Base-by-base conservation (phyloP, 1,140 invertebrate genomes). In the Neotoxoptera formosana region DNA sequence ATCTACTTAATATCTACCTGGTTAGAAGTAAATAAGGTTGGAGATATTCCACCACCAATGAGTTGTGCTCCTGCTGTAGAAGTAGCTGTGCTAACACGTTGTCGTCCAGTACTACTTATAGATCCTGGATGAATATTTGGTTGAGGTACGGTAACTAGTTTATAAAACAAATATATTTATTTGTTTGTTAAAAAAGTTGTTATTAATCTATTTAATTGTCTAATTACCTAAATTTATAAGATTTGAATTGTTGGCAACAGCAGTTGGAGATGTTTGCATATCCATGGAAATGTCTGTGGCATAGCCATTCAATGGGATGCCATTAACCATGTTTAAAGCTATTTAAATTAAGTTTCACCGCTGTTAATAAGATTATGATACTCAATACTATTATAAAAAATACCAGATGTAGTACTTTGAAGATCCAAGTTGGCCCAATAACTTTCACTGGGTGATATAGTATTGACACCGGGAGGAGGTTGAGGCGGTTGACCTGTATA, bases 381-480 rank as follows among this genome's bases (percentile, higher is more conserved):
- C 93, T 94, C 93, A n/a, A 84, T 47, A 45, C 36, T 41, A 56
- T 84, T 36, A 91, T 84, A 84, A 86, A 84, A 47, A 53, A 86
- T 90, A 96, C 95, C 95, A 95, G 97, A 96, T 93, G 96, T 95
- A 23, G 96, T 96, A 91, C 96, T 96, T 94, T 97, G 97, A 11
- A 93, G 96, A 95, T 98, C 98, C 84, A 98, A 95, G 93, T 97
- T 97, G 93, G 97, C 96, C 98, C 98, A 99, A 95, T 98, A 98
- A 76, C 97, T 96, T 95, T 99, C 98, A 95, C 98, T 99, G 0
- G 99, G 98, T 21, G 98, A 99, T 84, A 97, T 97, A 94, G 97
- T 97, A 94, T 97, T 98, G 87, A 97, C 97, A 47, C 98, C 98
- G 11, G 99, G 98, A 11, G 98, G 98, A 14, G 98, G 97, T 93